These are phyloP conservation scores for Luscinia megarhynchos DNA, from an alignment of 2,797 vertebrate genomes.

Conservation along the genomic window DNA sequence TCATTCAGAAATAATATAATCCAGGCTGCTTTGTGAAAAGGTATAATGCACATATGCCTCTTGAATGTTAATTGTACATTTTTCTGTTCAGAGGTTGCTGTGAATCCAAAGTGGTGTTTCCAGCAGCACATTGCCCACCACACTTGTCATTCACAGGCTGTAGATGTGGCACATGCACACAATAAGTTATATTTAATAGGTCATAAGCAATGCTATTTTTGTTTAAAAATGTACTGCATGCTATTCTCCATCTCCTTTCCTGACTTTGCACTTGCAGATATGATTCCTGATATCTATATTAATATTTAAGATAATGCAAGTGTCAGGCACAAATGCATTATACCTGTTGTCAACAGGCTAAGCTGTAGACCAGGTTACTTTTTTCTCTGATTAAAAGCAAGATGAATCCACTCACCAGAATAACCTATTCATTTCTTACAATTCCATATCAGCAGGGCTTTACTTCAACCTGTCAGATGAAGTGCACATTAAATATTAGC, in stretches of 20 bases:
- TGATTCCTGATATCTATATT: background rate
- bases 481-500: background rate
- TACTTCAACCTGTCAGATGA: background rate
- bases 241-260: background rate
- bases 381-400: background rate
- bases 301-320: background rate
- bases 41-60: background rate
- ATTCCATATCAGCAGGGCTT: background rate
- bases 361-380: background rate
- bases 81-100: background rate
- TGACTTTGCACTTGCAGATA: background rate
- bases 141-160: background rate
- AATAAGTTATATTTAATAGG: background rate
- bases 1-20: background rate
- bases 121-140: background rate
- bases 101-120: background rate
- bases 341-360: background rate
- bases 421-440: background rate
- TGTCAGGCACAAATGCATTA: background rate
- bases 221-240: background rate
- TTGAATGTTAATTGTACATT: background rate
- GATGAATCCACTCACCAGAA: background rate
- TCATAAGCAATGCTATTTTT: background rate
- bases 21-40: background rate
- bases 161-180: background rate